Conservation (phyloP, 2,797 vertebrate genomes). For the Furcifer pardalis region DNA sequence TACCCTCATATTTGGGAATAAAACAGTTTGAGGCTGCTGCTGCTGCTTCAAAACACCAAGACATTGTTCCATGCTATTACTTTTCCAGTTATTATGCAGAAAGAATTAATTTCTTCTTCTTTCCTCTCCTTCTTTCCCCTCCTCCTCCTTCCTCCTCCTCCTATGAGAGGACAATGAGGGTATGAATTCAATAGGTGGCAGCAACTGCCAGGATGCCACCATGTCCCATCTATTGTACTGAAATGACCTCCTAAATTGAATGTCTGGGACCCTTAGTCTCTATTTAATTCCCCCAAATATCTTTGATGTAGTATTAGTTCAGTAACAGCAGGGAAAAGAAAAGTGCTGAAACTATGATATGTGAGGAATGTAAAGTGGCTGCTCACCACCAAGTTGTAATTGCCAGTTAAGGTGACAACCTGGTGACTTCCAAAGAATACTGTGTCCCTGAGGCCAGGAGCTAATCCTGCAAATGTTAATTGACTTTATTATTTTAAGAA, state of each 20-base stretch:
- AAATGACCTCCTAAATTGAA: not conserved
- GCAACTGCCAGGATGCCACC: not conserved
- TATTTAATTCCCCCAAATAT: not conserved
- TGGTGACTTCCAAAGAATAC: not conserved
- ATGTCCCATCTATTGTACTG: not conserved
- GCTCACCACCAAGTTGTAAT: not conserved
- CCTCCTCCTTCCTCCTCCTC: no score
- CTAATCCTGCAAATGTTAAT: not conserved
- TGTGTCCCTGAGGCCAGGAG: not conserved
- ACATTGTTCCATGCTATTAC: no score
- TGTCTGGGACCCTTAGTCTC: not conserved
- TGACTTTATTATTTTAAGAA: conserved; percentile 25
- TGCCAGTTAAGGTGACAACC: not conserved
- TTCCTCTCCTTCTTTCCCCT: no score
- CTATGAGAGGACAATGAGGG: not conserved
- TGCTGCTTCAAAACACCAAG: no score
- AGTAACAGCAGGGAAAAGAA: no score
- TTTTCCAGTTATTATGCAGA: no score
- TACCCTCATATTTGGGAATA: no score
- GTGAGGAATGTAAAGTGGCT: not conserved
- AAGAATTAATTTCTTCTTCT: no score
- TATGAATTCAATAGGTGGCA: not conserved
- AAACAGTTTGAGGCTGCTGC: no score
- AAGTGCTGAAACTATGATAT: not conserved
- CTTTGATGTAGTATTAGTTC: not conserved